Base-by-base conservation (phyloP, 2,797 vertebrate genomes). In the Gallinago nigripennis region DNA sequence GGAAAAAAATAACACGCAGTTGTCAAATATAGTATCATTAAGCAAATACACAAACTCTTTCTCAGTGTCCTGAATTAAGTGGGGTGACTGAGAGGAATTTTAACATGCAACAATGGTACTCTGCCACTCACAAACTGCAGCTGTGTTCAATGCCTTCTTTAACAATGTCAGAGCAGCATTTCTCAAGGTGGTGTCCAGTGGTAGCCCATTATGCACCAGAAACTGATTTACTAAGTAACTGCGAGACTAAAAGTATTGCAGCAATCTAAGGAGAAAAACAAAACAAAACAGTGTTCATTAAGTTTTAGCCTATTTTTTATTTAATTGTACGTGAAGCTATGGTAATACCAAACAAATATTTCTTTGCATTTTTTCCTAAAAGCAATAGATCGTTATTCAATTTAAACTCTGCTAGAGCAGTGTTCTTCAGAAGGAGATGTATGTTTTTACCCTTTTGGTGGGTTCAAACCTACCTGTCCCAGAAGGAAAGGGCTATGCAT, bases 31-130 rank as follows among this genome's bases (percentile, higher is more conserved):
- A 76, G 30, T 30, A 82, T 48, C 17, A 39, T 58, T 83, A 72
- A 63, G 57, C 7, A 68, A 57, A 45, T 9, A 66, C 4, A 80
- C 3, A 51, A 37, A 69, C 33, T 15, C 17, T n/a, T 89, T 31
- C 53, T 69, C 43, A 16, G 31, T 78, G 28, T 35, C 61, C 53
- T 86, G 28, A 86, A 50, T 50, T 70, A 51, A 12, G 24, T 75
- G n/a, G 23, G 63, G 16, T 69, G 25, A 60, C 37, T 48, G 41
- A 71, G 31, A 35, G 21, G 53, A 86, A 25, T 64, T 16, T 68
- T 64, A 43, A 63, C 16, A 35, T 8, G 11, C 30, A 78, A 0
- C 1, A 2, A 15, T 19, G 15, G 19, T 54, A n/a, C 23, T 14
- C 31, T 76, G 65, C 39, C 31, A n/a, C 30, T 73, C 65, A 43